Evolutionary conservation across 1,140 invertebrate genomes (phyloP), one percentile per base, ranked within the genome.

Genomic region (Drosophila nigromelanica): DNA sequence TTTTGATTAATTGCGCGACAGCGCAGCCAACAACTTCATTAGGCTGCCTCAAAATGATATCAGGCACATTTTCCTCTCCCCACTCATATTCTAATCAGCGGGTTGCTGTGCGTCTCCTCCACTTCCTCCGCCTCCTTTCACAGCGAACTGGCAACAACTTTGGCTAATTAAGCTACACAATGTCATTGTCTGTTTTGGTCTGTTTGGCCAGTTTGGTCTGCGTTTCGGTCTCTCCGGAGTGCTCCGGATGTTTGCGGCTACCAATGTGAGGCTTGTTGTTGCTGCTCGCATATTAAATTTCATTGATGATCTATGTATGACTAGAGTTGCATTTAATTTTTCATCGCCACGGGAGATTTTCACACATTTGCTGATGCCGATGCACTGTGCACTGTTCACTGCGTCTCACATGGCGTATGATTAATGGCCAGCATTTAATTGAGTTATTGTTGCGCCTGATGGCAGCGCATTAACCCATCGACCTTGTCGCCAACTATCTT

Each of bases 271-370:
- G n/a, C 47, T 24, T 50, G 66, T 74, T 50, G 35, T 58, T 43
- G 61, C 55, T 67, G 60, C 50, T 37, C 48, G 76, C 86, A 90
- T 90, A 90, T 90, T 90, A 90, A 86, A 80, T 90, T 90, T 90
- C 86, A 90, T 90, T 90, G 86, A 86, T 90, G 86, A 90, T 90
- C 86, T 75, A 90, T 71, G 81, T 73, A 66, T 76, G 42, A 79
- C 70, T 77, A 90, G 82, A 82, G 64, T 75, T 90, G 81, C 86
- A 90, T 90, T 90, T 86, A 86, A 86, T 90, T 90, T 89, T 90
- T 90, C 81, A 86, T 82, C 86, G 43, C 86, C 64, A 74, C 86
- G 81, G 86, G 86, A 82, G 78, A 90, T 86, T 90, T 90, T 90
- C 86, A 90, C 86, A 90, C 86, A 82, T 90, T 78, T 58, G 42